Evolutionary conservation across 92 coral and sea anemone species (phyloP).

Genomic region (Desmophyllum pertusum): DNA sequence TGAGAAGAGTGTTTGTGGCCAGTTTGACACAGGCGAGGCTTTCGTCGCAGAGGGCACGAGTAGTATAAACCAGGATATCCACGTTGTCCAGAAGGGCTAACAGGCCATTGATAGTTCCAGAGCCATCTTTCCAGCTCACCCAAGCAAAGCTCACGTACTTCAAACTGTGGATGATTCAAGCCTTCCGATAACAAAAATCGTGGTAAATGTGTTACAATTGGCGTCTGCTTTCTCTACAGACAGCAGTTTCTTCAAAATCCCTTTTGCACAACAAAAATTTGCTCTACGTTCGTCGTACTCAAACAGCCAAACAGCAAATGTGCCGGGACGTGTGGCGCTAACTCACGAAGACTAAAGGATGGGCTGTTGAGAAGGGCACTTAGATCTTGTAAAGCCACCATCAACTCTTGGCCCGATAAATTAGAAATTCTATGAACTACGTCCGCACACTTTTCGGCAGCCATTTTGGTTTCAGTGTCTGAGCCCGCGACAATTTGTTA

Average conservation of each 20-base stretch:
- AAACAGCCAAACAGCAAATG: slow-evolving; percentile 70
- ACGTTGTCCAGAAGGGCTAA: slow-evolving; percentile 77
- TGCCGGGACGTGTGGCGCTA: slow-evolving; percentile 66
- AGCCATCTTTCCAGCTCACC: slow-evolving; percentile 84
- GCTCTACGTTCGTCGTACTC: slow-evolving; percentile 69
- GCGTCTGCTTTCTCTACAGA: slow-evolving; percentile 82
- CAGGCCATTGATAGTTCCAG: slow-evolving; percentile 80
- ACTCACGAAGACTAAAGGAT: slow-evolving; percentile 61
- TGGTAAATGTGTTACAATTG: slow-evolving; percentile 70
- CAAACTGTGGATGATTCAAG: slow-evolving; percentile 85
- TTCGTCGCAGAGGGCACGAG: slow-evolving; percentile 78
- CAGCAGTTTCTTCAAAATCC: slow-evolving; percentile 81
- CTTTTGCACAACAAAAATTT: slow-evolving; percentile 71
- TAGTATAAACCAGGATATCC: slow-evolving; percentile 79
- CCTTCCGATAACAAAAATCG: slow-evolving; percentile 92
- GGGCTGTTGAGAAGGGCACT: slow-evolving; percentile 73
- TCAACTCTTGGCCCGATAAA: slow-evolving; percentile 63
- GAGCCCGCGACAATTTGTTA: slow-evolving; percentile 19
- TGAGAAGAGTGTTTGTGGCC: slow-evolving; percentile 74
- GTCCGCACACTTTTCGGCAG: slow-evolving; percentile 69
- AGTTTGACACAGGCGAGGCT: slow-evolving; percentile 69
- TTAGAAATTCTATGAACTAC: slow-evolving; percentile 73
- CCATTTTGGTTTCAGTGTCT: slow-evolving; percentile 71
- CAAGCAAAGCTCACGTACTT: slow-evolving; percentile 90
- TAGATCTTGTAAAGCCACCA: slow-evolving; percentile 60